These are phyloP conservation scores for Tetropium fuscum DNA, from an alignment of 2,888 invertebrate genomes.

Conservation along the genomic window DNA sequence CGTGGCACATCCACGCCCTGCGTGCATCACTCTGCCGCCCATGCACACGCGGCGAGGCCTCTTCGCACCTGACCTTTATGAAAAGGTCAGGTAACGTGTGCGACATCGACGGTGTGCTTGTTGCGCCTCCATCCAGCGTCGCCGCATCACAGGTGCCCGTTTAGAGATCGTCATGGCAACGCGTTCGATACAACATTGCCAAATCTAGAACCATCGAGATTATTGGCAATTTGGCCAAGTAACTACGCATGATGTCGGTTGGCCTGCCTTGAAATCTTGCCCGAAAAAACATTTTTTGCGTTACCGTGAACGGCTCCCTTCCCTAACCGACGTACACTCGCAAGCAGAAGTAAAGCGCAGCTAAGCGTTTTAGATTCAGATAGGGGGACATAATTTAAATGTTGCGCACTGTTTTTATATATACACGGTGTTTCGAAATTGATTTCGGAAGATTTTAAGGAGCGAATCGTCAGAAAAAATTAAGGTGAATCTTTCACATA, in stretches of 20 bases:
- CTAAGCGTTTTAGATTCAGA: too few relatives aligned
- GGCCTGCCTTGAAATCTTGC: too few relatives aligned
- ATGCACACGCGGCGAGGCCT: conserved; percentile 4
- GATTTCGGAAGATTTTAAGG: too few relatives aligned
- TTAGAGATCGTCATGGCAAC: conserved; percentile 34
- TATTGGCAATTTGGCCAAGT: conserved; percentile 5
- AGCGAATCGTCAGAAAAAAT: too few relatives aligned
- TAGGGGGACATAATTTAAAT: too few relatives aligned
- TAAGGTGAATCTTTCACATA: too few relatives aligned
- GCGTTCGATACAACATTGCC: conserved; percentile 19
- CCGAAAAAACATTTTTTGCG: too few relatives aligned
- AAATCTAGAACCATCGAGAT: background rate
- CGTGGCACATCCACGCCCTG: background rate
- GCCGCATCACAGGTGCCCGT: conserved; percentile 26
- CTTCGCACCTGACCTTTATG: conserved; percentile 33
- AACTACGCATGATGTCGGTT: background rate
- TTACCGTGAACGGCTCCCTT: too few relatives aligned
- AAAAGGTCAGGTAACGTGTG: conserved; percentile 29
- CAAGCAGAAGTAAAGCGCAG: too few relatives aligned
- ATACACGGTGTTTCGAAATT: too few relatives aligned
- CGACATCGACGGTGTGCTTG: conserved; percentile 12
- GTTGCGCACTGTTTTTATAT: too few relatives aligned
- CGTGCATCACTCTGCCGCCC: background rate
- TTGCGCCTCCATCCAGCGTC: conserved; percentile 13
- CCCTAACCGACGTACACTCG: too few relatives aligned